Conservation (phyloP, 2,113 vertebrate species). For the Pelecanoides urinatrix region DNA sequence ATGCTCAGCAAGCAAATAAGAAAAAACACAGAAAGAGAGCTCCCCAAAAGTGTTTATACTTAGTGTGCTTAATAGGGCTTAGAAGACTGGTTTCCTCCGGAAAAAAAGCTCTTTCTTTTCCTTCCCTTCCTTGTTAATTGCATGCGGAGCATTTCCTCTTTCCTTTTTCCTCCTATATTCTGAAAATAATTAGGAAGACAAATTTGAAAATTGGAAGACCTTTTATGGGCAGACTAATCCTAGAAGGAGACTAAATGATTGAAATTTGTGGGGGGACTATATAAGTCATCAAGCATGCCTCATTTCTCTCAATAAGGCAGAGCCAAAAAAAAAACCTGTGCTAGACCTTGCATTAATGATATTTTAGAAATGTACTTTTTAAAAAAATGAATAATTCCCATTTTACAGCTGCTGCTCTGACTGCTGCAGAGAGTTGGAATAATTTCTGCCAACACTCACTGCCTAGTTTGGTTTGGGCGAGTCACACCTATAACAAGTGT, state of each 20-base stretch:
- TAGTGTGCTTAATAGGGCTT: neutral
- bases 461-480: conserved; percentile 22
- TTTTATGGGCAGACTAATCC: neutral
- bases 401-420: neutral
- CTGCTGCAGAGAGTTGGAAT: neutral
- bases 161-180: neutral
- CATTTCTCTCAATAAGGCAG: neutral
- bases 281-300: neutral
- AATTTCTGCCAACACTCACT: conserved; percentile 39
- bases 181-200: neutral
- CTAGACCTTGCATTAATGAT: neutral
- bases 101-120: neutral
- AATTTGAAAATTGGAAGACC: neutral
- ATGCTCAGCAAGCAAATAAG: neutral
- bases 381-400: neutral
- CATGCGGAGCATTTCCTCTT: neutral
- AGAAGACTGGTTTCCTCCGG: neutral
- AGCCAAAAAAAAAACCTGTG: neutral
- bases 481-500: conserved; percentile 61
- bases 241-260: neutral
- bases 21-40: neutral
- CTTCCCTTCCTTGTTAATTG: neutral
- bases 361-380: neutral
- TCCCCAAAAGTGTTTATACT: neutral
- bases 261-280: neutral